phyloP scores from a whole-genome alignment of 1,140 invertebrate genomes.

The Venustaconcha ellipsiformis region DNA sequence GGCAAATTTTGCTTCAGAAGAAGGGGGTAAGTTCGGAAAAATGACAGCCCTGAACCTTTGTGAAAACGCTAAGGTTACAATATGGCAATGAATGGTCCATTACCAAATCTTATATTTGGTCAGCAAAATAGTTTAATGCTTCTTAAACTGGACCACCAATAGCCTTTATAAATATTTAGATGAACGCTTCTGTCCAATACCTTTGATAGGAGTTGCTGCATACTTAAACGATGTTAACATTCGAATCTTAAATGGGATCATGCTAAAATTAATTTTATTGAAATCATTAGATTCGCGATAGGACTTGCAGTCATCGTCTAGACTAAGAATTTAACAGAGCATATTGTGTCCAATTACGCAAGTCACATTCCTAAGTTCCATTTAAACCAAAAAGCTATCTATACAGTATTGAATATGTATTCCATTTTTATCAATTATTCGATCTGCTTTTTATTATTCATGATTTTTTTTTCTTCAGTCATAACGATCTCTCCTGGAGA shows the following conservation, averaged over 20 bases:
- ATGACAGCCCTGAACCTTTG: too few species aligned
- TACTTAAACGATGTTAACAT: too few species aligned
- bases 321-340: neutral
- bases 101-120: too few species aligned
- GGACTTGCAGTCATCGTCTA: slow-evolving; percentile 25
- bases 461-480: slow-evolving; percentile 71
- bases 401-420: neutral
- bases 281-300: slow-evolving; percentile 26
- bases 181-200: too few species aligned
- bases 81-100: too few species aligned
- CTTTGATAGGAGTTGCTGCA: too few species aligned
- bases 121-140: too few species aligned
- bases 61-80: too few species aligned
- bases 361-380: neutral
- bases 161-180: too few species aligned
- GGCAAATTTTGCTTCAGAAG: too few species aligned
- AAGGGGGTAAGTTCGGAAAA: too few species aligned
- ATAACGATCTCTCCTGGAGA: slow-evolving; percentile 91
- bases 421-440: neutral
- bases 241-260: neutral
- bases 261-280: neutral
- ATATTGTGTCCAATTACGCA: neutral
- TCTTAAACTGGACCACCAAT: too few species aligned
- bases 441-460: slow-evolving; percentile 1
- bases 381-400: neutral